These are phyloP conservation scores for Cygnus olor DNA, from an alignment of 2,797 vertebrate genomes.

Conservation along the genomic window DNA sequence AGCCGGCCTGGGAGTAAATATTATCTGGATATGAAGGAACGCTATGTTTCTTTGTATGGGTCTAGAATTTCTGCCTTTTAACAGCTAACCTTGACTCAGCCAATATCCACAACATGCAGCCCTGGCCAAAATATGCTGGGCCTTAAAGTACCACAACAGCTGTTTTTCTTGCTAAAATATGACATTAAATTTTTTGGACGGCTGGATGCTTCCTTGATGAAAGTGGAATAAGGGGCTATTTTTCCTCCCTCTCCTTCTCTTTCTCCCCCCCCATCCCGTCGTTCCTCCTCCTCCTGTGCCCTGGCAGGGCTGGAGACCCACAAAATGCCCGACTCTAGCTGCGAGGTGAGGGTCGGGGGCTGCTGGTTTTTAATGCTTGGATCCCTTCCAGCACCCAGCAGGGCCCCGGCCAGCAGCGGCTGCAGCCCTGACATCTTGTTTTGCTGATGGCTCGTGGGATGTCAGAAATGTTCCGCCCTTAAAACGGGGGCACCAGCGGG, in stretches of 20 bases:
- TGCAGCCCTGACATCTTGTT: constrained; percentile 60
- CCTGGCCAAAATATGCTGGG: constrained; percentile 57
- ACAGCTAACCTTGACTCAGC: constrained; percentile 65
- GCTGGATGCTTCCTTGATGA: constrained; percentile 62
- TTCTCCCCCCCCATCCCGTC: neutral
- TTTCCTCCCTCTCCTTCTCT: neutral
- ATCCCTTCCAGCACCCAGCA: neutral
- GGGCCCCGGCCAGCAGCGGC: constrained; percentile 20
- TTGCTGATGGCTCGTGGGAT: constrained; percentile 33
- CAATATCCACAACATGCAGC: constrained; percentile 56
- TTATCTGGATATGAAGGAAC: constrained; percentile 71
- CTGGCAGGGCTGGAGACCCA: neutral
- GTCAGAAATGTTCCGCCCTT: constrained; percentile 12
- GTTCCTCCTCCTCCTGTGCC: neutral
- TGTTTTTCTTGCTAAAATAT: constrained; percentile 63
- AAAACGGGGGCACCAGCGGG: rapidly evolving
- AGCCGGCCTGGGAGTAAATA: constrained; percentile 59
- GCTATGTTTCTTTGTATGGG: constrained; percentile 55
- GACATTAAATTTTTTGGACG: constrained; percentile 57
- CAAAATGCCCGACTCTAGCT: neutral
- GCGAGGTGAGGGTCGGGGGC: neutral
- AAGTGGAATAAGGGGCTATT: constrained; percentile 23
- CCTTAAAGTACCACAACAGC: constrained; percentile 59
- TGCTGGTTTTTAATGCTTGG: constrained; percentile 47
- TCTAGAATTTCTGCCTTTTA: constrained; percentile 61